phyloP scores from a whole-genome alignment of 1,140 invertebrate genomes.

The Heliconius hermathena region DNA sequence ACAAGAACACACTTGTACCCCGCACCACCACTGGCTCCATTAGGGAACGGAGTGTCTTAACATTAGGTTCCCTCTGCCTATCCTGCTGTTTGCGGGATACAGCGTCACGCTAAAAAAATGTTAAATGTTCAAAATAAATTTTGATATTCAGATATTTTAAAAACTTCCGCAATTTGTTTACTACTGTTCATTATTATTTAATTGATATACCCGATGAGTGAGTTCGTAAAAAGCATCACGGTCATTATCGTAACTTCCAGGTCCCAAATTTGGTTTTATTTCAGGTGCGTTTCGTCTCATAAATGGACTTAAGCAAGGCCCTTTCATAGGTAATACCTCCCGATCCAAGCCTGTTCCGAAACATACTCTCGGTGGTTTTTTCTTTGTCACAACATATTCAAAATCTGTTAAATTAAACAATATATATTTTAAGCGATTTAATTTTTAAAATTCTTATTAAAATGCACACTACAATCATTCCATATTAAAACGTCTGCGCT shows the following conservation, averaged over 20 bases:
- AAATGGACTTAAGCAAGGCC: slow-evolving; percentile 68
- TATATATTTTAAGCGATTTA: background rate
- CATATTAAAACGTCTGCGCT: too few relatives aligned
- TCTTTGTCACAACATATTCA: slow-evolving; percentile 71
- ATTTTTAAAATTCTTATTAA: too few relatives aligned
- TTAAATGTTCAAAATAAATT: background rate
- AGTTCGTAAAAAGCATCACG: slow-evolving; percentile 67
- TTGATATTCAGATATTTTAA: background rate
- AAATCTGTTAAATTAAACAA: slow-evolving; percentile 56
- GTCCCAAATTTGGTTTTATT: slow-evolving; percentile 57
- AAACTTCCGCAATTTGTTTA: too few relatives aligned
- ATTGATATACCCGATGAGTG: slow-evolving; percentile 58
- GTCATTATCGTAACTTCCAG: slow-evolving; percentile 55
- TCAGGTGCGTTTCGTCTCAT: slow-evolving; percentile 63
- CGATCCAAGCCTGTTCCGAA: slow-evolving; percentile 68
- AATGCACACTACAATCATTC: too few relatives aligned
- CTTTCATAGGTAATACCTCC: slow-evolving; percentile 64
- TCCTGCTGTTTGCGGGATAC: too few relatives aligned
- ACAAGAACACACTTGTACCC: too few relatives aligned
- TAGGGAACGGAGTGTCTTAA: too few relatives aligned
- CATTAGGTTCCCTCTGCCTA: too few relatives aligned
- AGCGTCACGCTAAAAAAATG: too few relatives aligned
- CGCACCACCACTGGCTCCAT: too few relatives aligned
- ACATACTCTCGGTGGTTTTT: slow-evolving; percentile 63
- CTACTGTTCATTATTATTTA: background rate